Evolutionary conservation across 2,888 invertebrate genomes (phyloP).

Genomic region (Bimastos eiseni): DNA sequence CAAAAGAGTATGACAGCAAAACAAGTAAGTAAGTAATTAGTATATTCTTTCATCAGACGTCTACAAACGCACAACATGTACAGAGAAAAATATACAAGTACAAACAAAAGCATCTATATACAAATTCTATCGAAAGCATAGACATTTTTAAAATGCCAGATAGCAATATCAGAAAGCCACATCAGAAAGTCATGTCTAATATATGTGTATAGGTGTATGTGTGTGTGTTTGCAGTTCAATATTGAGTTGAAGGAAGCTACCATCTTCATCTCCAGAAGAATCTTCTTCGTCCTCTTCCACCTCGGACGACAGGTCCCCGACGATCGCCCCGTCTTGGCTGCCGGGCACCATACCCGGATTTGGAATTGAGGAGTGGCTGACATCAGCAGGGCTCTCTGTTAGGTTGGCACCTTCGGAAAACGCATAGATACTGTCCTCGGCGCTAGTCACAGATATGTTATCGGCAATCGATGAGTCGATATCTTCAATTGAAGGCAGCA

Average conservation of each 20-base stretch:
- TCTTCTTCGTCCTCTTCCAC: constrained; percentile 1
- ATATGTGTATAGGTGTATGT: not conserved
- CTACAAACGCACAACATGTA: too few relatives aligned
- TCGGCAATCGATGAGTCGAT: not conserved
- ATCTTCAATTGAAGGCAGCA: not conserved
- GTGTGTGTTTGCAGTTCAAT: too few relatives aligned
- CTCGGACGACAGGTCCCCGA: not conserved
- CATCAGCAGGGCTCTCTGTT: not conserved
- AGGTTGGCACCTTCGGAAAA: not conserved
- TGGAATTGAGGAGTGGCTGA: not conserved
- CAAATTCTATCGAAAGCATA: too few relatives aligned
- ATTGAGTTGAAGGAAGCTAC: not conserved
- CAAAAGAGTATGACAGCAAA: too few relatives aligned
- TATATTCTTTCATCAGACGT: too few relatives aligned
- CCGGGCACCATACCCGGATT: not conserved
- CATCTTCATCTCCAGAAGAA: constrained; percentile 20
- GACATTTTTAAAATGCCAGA: too few relatives aligned
- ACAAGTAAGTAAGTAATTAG: too few relatives aligned
- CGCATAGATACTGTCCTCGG: not conserved
- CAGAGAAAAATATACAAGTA: too few relatives aligned
- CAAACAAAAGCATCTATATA: too few relatives aligned
- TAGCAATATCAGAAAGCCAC: not conserved
- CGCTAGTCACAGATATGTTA: not conserved
- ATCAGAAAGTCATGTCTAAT: not conserved
- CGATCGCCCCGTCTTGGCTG: not conserved